These are phyloP conservation scores for Chelon auratus DNA, from an alignment of 2,797 vertebrate genomes.

Conservation along the genomic window DNA sequence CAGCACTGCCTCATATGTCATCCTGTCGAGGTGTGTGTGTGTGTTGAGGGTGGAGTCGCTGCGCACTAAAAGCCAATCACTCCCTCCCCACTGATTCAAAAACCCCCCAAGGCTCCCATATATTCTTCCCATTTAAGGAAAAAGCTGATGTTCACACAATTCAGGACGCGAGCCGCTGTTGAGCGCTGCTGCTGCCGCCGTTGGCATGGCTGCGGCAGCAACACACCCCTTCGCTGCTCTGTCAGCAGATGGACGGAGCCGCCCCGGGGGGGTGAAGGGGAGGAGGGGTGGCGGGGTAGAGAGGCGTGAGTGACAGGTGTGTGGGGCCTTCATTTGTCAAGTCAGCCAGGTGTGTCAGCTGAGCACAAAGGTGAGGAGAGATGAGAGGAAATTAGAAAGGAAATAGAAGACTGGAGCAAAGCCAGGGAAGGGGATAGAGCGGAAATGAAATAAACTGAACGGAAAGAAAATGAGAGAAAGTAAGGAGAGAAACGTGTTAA, in stretches of 20 bases:
- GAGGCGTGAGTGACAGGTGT: conserved; percentile 61
- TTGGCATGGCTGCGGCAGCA: conserved; percentile 5
- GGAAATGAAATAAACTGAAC: background rate
- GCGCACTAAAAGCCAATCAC: conserved; percentile 37
- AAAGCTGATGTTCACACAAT: conserved; percentile 65
- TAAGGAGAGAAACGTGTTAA: background rate
- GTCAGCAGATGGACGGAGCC: conserved; percentile 57
- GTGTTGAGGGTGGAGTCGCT: conserved; percentile 31
- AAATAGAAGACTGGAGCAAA: background rate
- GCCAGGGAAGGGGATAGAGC: background rate
- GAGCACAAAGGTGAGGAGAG: conserved; percentile 15
- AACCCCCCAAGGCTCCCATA: conserved; percentile 40
- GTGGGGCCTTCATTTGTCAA: conserved; percentile 70
- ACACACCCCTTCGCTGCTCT: conserved; percentile 34
- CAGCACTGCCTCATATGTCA: conserved; percentile 82
- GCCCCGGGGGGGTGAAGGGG: conserved; percentile 16
- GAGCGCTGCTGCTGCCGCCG: conserved; percentile 43
- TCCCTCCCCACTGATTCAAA: background rate
- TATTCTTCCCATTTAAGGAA: conserved; percentile 61
- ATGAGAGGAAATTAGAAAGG: conserved; percentile 6
- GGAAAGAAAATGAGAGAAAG: too few species aligned
- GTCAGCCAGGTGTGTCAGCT: conserved; percentile 61
- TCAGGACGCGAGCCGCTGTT: conserved; percentile 22
- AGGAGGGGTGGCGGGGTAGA: conserved; percentile 4
- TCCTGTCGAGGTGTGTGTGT: conserved; percentile 57